Percentiles rank a stretch among this genome's conserved stretches.
Conservation (phyloP, 2,888 invertebrate genomes). For the Hybos culiciformis region DNA sequence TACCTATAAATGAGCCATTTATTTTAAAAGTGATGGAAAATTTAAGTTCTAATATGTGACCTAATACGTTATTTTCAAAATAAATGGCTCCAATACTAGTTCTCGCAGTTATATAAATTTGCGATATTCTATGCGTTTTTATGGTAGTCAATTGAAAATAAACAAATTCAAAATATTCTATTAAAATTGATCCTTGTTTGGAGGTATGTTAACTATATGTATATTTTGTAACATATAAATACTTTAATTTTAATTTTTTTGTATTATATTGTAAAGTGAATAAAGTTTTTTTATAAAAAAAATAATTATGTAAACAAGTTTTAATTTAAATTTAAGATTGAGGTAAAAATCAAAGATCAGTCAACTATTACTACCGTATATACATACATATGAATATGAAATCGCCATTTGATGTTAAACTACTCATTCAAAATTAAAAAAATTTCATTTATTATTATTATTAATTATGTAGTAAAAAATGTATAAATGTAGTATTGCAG, state of each 20-base stretch:
- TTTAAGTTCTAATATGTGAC: too few species aligned
- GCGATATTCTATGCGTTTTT: too few species aligned
- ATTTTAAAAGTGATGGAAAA: too few species aligned
- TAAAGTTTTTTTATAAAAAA: conserved; percentile 8
- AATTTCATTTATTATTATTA: background rate
- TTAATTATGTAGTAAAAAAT: background rate
- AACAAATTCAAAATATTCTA: conserved; percentile 9
- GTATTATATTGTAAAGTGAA: conserved; percentile 12
- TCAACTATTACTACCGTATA: too few species aligned
- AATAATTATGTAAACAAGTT: conserved; percentile 1
- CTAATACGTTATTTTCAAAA: too few species aligned
- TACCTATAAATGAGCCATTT: too few species aligned
- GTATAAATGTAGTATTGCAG: background rate
- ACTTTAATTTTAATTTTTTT: conserved; percentile 8
- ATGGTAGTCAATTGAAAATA: conserved; percentile 18
- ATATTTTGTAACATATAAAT: conserved; percentile 12
- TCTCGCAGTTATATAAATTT: too few species aligned
- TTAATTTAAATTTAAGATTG: background rate
- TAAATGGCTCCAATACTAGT: too few species aligned
- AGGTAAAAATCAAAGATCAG: conserved; percentile 4
- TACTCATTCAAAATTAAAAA: too few species aligned
- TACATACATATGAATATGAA: too few species aligned
- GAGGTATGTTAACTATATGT: conserved; percentile 19
- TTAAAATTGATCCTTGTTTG: conserved; percentile 17
- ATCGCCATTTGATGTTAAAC: too few species aligned